A percentile compares a stretch with the other conserved stretches of the same genome.
Evolutionary conservation across 2,888 invertebrate genomes (phyloP).

Genomic region (Cetonia aurata): DNA sequence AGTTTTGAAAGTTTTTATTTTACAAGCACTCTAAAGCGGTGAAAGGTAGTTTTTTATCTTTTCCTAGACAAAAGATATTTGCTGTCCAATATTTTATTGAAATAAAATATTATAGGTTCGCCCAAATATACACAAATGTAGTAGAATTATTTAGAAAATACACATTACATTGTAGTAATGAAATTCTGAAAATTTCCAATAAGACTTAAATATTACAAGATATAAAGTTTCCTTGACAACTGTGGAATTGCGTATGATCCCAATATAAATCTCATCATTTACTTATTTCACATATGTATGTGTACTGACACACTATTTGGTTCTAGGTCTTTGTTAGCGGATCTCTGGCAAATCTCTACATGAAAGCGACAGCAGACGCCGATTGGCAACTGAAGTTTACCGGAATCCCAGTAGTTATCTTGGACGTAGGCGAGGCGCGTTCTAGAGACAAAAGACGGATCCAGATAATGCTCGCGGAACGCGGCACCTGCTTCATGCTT

Average conservation of each 20-base stretch:
- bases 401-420: conserved; percentile 82
- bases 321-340: conserved; percentile 79
- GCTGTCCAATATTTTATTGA: too few relatives aligned
- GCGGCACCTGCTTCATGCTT: conserved; percentile 84
- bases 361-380: conserved; percentile 70
- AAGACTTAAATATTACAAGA: too few relatives aligned
- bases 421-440: conserved; percentile 82
- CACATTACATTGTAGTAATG: too few relatives aligned
- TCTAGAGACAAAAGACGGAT: conserved; percentile 74
- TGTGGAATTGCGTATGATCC: neutral
- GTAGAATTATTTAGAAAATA: too few relatives aligned
- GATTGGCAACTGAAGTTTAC: conserved; percentile 82
- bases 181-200: too few relatives aligned
- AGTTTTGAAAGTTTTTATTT: too few relatives aligned
- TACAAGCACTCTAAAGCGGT: too few relatives aligned
- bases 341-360: conserved; percentile 80
- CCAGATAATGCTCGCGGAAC: conserved; percentile 61
- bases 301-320: conserved; percentile 43
- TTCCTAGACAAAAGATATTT: too few relatives aligned
- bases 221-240: neutral
- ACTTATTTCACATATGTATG: neutral
- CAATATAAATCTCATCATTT: too few relatives aligned
- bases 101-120: too few relatives aligned
- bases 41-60: too few relatives aligned
- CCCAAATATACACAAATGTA: too few relatives aligned